Base-by-base conservation (phyloP, 2,888 invertebrate genomes). In the Pyralis farinalis region DNA sequence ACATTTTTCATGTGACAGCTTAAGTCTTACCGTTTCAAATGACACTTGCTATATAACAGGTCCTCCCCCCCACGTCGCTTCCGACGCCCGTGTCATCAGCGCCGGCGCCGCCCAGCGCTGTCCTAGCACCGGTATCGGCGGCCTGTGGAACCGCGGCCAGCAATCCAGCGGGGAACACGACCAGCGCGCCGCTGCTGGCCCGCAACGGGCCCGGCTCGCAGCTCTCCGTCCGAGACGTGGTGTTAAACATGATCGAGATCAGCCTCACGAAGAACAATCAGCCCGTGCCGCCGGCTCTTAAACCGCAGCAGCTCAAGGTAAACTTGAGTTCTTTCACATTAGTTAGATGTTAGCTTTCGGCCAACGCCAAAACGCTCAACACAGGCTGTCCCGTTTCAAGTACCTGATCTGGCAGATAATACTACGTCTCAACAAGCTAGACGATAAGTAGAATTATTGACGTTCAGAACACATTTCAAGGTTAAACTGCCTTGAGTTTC, bases 191-290 rank as follows among this genome's bases (percentile, higher is more conserved):
- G 42, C 66, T 61, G 12, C 46, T 47, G 43, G 47, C 50, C 7
- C 53, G 70, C 10, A 70, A 72, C 51, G 71, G 67, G 3, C 60
- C 67, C 25, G 51, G 47, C 58, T 72, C 92, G 44, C 93, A 93
- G 12, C 86, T 94, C 44, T 95, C 95, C 37, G 95, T 96, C 11
- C 93, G 95, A 53, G 96, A 96, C 73, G 92, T 96, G 42, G 94
- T 97, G 71, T 90, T 93, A 53, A 95, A 95, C 59, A 94, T 96
- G 43, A 97, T 97, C 46, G 96, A 96, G 76, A 92, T 94, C 70
- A 93, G 94, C 52, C 78, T 96, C 37, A 92, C 92, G 77, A 94
- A 95, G 66, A 92, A 92, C 47, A 87, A 91, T 44, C 90, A 75
- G 42, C 71, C 92, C 2, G 63, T 67, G 9, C 80, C 80, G 53